Conservation (phyloP, 2,888 invertebrate genomes). For the Carpatolechia fugitivella region DNA sequence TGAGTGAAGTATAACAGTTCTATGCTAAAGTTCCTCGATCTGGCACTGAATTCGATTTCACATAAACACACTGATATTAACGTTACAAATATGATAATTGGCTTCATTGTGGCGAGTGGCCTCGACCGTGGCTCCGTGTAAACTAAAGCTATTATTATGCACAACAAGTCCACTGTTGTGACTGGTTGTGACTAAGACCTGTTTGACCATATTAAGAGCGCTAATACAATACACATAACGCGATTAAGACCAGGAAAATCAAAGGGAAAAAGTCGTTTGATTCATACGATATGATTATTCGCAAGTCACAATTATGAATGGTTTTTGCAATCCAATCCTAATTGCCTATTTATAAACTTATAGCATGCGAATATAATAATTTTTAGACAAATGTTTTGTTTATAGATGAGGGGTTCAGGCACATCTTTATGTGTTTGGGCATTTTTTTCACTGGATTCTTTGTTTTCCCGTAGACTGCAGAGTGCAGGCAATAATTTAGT, state of each 20-base stretch:
- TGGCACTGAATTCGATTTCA: constrained; percentile 55
- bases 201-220: constrained; percentile 4
- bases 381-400: no score
- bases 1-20: constrained; percentile 64
- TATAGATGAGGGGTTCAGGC: no score
- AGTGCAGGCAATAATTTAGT: no score
- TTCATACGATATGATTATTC: no score
- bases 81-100: constrained; percentile 35
- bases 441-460: no score
- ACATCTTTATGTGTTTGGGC: no score
- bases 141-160: constrained; percentile 52
- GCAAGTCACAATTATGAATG: no score
- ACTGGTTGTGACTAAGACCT: background rate
- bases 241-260: background rate
- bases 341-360: no score
- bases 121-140: constrained; percentile 39
- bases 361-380: no score
- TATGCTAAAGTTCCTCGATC: constrained; percentile 66
- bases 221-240: background rate
- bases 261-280: no score
- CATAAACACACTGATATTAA: constrained; percentile 48
- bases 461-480: no score
- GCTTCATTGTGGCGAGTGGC: constrained; percentile 24
- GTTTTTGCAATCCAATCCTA: no score
- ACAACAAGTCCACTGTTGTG: background rate